Evolutionary conservation across 2,797 vertebrate species (phyloP).

Genomic region (Lacerta bilineata): DNA sequence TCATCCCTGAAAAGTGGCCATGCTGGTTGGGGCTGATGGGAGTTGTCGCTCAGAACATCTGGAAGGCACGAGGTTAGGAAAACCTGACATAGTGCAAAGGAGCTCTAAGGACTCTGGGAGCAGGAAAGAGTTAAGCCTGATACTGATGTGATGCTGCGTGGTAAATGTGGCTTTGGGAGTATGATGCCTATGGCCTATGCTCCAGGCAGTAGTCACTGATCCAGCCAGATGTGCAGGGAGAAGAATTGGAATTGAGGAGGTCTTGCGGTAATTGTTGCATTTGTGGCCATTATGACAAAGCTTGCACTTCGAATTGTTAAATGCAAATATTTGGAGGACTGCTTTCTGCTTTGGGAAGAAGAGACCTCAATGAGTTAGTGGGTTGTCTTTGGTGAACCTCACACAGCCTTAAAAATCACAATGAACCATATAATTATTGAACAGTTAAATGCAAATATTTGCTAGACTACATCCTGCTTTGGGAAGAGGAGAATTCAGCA

Average conservation of each 20-base stretch:
- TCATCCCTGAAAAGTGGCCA: no score
- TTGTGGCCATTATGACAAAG: not conserved
- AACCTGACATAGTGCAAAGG: not conserved
- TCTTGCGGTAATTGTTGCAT: not conserved
- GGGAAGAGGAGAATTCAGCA: not conserved
- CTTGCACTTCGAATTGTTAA: not conserved
- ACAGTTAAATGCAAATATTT: slow-evolving; percentile 37
- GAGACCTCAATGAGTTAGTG: not conserved
- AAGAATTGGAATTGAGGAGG: not conserved
- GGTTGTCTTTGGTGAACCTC: slow-evolving; percentile 21
- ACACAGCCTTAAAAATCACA: not conserved
- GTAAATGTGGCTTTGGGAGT: not conserved
- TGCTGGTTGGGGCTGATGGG: not conserved
- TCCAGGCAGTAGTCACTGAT: slow-evolving; percentile 11
- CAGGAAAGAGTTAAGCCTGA: not conserved
- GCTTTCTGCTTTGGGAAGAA: not conserved
- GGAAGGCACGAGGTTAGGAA: no score
- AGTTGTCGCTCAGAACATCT: not conserved
- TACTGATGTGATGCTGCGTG: not conserved
- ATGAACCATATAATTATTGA: no score
- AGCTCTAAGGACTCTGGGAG: not conserved
- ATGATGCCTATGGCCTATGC: not conserved
- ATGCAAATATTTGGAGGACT: slow-evolving; percentile 21
- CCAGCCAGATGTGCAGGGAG: not conserved
- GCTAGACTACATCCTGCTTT: not conserved